Conservation (phyloP, 2,113 vertebrate species). For the Rattus rattus region DNA sequence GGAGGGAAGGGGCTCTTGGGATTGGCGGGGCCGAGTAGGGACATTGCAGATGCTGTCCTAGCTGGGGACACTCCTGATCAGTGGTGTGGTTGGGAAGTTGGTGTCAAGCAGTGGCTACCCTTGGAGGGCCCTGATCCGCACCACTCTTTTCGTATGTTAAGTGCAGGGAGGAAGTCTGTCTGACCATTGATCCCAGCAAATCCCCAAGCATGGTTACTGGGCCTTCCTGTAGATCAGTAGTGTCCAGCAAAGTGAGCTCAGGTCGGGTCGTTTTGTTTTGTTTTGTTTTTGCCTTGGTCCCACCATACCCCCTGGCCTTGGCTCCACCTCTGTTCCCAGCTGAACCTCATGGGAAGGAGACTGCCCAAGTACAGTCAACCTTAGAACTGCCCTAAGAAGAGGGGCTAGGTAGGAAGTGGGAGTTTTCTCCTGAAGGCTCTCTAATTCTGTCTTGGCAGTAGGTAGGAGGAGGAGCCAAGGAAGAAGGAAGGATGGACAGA, state of each 20-base stretch:
- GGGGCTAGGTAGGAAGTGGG: background rate
- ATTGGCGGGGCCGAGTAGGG: background rate
- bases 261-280: background rate
- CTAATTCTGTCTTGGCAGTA: background rate
- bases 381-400: background rate
- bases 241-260: background rate
- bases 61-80: rapidly evolving
- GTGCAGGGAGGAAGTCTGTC: background rate
- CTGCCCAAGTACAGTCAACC: background rate
- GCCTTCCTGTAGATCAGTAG: slow-evolving; percentile 48
- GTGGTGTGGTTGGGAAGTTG: rapidly evolving
- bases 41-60: background rate
- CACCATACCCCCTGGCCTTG: background rate
- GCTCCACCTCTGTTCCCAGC: background rate
- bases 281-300: background rate
- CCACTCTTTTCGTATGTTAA: background rate
- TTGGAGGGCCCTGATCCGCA: rapidly evolving
- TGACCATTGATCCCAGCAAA: background rate
- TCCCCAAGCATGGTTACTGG: background rate
- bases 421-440: rapidly evolving
- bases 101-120: background rate
- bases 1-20: background rate
- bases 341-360: background rate
- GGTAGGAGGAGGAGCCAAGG: background rate
- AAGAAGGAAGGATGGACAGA: background rate